Percentiles rank a stretch among this genome's conserved stretches.
Evolutionary conservation across 2,888 invertebrate genomes (phyloP).

Genomic region (Lepidonotus clava): DNA sequence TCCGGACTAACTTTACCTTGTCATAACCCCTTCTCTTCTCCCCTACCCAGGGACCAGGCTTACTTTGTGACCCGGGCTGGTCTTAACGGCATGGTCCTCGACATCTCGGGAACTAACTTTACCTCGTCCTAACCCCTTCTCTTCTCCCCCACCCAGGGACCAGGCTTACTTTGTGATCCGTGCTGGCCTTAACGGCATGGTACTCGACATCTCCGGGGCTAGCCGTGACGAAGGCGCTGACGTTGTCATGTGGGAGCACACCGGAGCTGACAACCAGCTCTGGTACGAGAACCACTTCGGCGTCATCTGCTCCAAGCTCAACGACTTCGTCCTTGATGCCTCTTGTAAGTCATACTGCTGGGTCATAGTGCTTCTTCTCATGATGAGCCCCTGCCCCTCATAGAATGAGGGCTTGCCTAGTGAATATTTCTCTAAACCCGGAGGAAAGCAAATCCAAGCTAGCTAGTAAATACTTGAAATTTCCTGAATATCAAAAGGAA

Average conservation of each 20-base stretch:
- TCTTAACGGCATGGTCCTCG: not conserved
- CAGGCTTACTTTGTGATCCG: slow-evolving; percentile 19
- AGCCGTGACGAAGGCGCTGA: not conserved
- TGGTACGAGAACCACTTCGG: slow-evolving; percentile 42
- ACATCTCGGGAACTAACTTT: not conserved
- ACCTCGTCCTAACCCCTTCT: no score
- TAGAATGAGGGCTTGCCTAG: no score
- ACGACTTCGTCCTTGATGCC: slow-evolving; percentile 44
- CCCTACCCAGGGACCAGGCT: not conserved
- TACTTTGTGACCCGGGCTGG: slow-evolving; percentile 16
- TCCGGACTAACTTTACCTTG: no score
- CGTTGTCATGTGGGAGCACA: slow-evolving; percentile 3
- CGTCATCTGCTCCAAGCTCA: slow-evolving; percentile 47
- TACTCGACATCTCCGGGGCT: slow-evolving; percentile 6
- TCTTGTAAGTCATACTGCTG: slow-evolving; percentile 35
- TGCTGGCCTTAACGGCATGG: not conserved
- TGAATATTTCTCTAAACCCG: no score
- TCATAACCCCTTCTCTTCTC: no score
- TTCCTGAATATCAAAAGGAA: no score
- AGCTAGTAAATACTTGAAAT: no score
- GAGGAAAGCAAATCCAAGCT: no score
- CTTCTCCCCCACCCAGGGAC: not conserved
- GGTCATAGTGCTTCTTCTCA: no score
- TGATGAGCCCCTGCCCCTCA: no score
- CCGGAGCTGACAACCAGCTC: slow-evolving; percentile 43